Evolutionary conservation across 1,140 invertebrate species (phyloP).

Genomic region (Zaprionus tsacasi): DNA sequence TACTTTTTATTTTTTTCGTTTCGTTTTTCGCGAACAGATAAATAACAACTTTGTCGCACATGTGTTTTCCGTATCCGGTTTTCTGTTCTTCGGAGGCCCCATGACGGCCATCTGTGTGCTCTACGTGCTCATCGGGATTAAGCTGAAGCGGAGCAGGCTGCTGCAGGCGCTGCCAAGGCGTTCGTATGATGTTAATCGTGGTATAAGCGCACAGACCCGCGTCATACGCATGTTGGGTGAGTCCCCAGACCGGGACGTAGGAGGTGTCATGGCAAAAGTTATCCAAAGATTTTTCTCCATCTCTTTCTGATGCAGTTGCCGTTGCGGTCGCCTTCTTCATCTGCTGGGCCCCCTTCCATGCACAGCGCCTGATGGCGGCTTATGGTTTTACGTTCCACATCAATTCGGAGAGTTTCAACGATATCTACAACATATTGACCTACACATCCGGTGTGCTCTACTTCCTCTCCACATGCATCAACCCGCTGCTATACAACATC

Average conservation of each 20-base stretch:
- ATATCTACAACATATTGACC: conserved; percentile 87
- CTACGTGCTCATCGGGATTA: conserved; percentile 93
- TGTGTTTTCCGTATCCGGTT: conserved; percentile 92
- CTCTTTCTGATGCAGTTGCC: conserved; percentile 88
- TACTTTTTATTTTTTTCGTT: not conserved
- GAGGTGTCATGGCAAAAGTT: not conserved
- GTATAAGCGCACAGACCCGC: conserved; percentile 85
- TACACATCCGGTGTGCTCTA: conserved; percentile 90
- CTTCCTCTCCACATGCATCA: conserved; percentile 90
- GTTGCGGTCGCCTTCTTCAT: conserved; percentile 97
- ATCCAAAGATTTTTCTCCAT: conserved; percentile 16
- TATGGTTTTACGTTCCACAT: conserved; percentile 85
- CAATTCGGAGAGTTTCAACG: conserved; percentile 81
- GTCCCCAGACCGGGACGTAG: conserved; percentile 42
- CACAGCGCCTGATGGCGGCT: conserved; percentile 91
- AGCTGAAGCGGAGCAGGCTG: conserved; percentile 86
- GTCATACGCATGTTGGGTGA: conserved; percentile 89
- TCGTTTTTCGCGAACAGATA: conserved; percentile 71
- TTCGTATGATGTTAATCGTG: conserved; percentile 74
- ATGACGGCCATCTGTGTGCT: conserved; percentile 94
- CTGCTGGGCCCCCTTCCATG: conserved; percentile 97
- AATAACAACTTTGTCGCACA: conserved; percentile 88
- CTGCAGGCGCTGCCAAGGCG: conserved; percentile 76
- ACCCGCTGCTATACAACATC: conserved; percentile 93
- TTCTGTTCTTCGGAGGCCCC: conserved; percentile 93